Percentiles rank a stretch among this genome's conserved stretches.
Conservation (phyloP, 1,140 invertebrate species). For the Ceratina japonica region DNA sequence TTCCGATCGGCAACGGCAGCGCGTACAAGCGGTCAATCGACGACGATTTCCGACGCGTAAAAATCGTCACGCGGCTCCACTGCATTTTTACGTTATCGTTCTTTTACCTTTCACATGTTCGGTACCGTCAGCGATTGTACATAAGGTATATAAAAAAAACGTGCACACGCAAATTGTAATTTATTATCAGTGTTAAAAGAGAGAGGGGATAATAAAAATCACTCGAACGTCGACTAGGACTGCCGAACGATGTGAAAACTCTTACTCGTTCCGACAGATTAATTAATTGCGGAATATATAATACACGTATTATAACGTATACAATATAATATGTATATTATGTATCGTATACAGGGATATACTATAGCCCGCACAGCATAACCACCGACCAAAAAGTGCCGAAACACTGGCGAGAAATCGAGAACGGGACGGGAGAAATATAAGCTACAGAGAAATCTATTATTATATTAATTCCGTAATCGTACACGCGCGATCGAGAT, state of each 20-base stretch:
- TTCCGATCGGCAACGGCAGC: not conserved
- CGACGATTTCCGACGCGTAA: slow-evolving; percentile 10
- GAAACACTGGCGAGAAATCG: slow-evolving; percentile 38
- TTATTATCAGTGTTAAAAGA: slow-evolving; percentile 38
- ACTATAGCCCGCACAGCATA: slow-evolving; percentile 30
- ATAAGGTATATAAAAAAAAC: slow-evolving; percentile 26
- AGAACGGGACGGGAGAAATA: not conserved
- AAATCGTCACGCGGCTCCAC: not conserved
- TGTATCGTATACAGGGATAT: slow-evolving; percentile 42
- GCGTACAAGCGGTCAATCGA: slow-evolving; percentile 1
- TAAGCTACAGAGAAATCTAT: not conserved
- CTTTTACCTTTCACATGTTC: not conserved
- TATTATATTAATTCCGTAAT: slow-evolving; percentile 5
- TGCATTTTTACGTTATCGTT: not conserved
- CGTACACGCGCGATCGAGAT: slow-evolving; percentile 22
- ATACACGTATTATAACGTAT: slow-evolving; percentile 43
- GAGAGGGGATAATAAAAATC: not conserved
- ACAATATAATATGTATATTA: slow-evolving; percentile 46
- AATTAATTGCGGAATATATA: slow-evolving; percentile 25
- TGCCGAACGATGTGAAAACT: slow-evolving; percentile 20
- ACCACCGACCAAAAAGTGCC: slow-evolving; percentile 46
- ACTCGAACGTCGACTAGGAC: slow-evolving; percentile 35
- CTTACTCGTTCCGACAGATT: slow-evolving; percentile 25
- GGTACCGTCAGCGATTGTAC: slow-evolving; percentile 23
- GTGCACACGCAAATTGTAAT: slow-evolving; percentile 35